These are phyloP conservation scores for Tetheella fluctuosa DNA, from an alignment of 2,888 invertebrate genomes.

Conservation along the genomic window DNA sequence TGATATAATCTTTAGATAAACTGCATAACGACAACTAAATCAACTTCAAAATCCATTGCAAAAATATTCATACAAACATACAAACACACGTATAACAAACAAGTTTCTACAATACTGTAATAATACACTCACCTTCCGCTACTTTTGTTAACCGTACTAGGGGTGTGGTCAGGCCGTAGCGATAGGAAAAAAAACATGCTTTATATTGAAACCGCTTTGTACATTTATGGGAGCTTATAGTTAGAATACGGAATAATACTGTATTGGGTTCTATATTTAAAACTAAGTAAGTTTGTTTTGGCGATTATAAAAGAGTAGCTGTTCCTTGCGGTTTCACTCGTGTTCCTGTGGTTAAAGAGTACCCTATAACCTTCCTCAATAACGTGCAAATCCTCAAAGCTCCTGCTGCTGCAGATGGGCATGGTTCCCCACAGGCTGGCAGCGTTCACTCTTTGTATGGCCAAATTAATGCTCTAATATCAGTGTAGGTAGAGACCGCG, in stretches of 20 bases:
- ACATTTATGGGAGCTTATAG: background rate
- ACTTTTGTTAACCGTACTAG: slow-evolving; percentile 30
- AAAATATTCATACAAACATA: slow-evolving; percentile 16
- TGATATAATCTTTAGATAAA: background rate
- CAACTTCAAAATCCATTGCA: background rate
- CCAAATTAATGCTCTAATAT: no score
- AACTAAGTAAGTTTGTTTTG: background rate
- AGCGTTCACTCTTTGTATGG: no score
- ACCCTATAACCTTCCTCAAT: no score
- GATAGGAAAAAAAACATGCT: slow-evolving; percentile 23
- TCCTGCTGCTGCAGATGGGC: no score
- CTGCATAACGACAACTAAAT: no score
- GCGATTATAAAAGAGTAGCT: no score
- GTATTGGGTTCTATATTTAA: background rate
- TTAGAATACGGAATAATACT: background rate
- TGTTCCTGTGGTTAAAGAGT: no score
- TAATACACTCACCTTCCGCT: slow-evolving; percentile 39
- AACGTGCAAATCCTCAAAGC: no score
- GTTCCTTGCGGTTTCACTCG: no score
- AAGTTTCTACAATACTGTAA: slow-evolving; percentile 36
- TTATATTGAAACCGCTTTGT: slow-evolving; percentile 15
- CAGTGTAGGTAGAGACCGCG: no score
- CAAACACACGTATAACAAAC: slow-evolving; percentile 31
- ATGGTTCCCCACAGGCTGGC: no score
- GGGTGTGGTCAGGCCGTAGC: slow-evolving; percentile 39